phyloP scores from a whole-genome alignment of 2,888 invertebrate genomes.

The Linnaemya tessellans region DNA sequence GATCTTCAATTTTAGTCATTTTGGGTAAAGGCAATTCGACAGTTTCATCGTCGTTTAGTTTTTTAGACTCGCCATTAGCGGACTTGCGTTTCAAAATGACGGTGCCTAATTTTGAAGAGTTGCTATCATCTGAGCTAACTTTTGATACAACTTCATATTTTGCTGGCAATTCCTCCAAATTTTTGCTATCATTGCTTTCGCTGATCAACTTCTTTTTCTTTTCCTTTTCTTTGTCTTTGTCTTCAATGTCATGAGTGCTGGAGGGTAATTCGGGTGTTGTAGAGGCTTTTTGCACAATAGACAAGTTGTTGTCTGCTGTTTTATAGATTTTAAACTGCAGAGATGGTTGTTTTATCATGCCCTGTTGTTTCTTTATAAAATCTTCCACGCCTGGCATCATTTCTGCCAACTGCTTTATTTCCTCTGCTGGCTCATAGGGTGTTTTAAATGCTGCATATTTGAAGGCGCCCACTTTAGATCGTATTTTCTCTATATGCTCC shows the following conservation, averaged over 20 bases:
- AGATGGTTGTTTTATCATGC: conserved; percentile 78
- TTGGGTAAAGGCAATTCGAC: conserved; percentile 72
- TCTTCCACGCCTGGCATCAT: conserved; percentile 85
- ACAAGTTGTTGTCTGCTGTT: conserved; percentile 82
- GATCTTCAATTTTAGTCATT: conserved; percentile 74
- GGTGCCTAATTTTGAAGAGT: conserved; percentile 77
- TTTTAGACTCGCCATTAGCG: conserved; percentile 63
- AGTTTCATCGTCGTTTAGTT: conserved; percentile 44
- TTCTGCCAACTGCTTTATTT: conserved; percentile 86
- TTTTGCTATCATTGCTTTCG: conserved; percentile 50
- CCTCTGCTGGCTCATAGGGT: conserved; percentile 86
- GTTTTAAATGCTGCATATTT: conserved; percentile 89
- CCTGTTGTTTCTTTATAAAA: conserved; percentile 77
- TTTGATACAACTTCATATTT: conserved; percentile 81
- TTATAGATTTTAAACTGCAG: conserved; percentile 83
- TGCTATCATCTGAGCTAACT: conserved; percentile 77
- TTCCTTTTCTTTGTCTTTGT: conserved; percentile 44
- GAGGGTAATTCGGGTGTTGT: conserved; percentile 55
- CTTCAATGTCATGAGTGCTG: conserved; percentile 34
- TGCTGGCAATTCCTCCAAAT: conserved; percentile 36
- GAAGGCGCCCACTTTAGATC: conserved; percentile 88
- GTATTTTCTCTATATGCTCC: conserved; percentile 89
- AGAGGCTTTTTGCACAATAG: conserved; percentile 81
- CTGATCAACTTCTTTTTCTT: conserved; percentile 58
- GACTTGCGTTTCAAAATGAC: conserved; percentile 82